Evolutionary conservation across 2,888 invertebrate genomes (phyloP).

Genomic region (Dyspetes luteomarginatus): DNA sequence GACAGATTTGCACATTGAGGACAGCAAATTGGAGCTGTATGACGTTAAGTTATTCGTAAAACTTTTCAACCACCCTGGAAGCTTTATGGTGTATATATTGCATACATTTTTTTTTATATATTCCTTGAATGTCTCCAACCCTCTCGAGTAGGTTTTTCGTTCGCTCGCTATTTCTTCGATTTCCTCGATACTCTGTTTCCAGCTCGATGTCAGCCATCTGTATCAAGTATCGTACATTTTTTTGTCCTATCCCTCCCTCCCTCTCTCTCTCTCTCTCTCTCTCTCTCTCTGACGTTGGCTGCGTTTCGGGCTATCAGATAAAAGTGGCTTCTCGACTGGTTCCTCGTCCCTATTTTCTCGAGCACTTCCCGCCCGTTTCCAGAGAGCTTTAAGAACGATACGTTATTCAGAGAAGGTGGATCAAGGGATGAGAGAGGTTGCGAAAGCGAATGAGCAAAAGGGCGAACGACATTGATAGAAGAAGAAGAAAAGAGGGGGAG

Average conservation of each 20-base stretch:
- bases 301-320: constrained; percentile 49
- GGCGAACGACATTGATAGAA: constrained; percentile 23
- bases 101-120: background rate
- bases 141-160: constrained; percentile 4
- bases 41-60: constrained; percentile 45
- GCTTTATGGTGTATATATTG: background rate
- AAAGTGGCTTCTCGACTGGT: constrained; percentile 40
- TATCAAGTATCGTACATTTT: constrained; percentile 29
- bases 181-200: constrained; percentile 39
- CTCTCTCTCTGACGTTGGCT: background rate
- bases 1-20: constrained; percentile 18
- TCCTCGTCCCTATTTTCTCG: constrained; percentile 40
- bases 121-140: background rate
- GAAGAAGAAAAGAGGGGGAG: background rate
- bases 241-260: too few species aligned
- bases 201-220: constrained; percentile 48
- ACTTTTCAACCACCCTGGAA: constrained; percentile 17
- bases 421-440: constrained; percentile 26
- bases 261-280: too few species aligned
- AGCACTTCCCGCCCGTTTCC: constrained; percentile 45
- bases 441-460: constrained; percentile 39
- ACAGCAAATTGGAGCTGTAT: constrained; percentile 45
- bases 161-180: constrained; percentile 15
- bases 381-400: constrained; percentile 51
- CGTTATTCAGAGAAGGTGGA: constrained; percentile 57